Evolutionary conservation across 2,113 vertebrate species (phyloP).

Genomic region (Lates calcarifer): DNA sequence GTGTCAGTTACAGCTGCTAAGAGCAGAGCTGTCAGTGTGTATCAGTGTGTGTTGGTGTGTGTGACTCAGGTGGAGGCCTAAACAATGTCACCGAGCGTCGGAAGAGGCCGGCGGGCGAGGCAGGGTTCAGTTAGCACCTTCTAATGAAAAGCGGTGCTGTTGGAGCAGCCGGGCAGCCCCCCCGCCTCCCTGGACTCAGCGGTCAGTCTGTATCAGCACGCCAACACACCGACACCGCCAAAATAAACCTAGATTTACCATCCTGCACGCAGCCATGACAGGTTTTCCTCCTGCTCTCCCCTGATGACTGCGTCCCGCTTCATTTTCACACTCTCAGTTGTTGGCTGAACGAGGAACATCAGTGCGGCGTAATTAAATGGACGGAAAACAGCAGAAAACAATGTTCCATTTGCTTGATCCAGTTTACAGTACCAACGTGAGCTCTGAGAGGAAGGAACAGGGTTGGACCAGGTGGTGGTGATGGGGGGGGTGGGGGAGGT

Average conservation of each 20-base stretch:
- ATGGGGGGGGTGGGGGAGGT: too few species aligned
- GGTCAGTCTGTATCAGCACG: conserved; percentile 20
- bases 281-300: conserved; percentile 21
- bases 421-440: conserved; percentile 81
- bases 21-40: conserved; percentile 41
- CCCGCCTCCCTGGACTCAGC: conserved; percentile 16
- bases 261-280: conserved; percentile 1
- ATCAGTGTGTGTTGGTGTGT: background rate
- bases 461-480: too few species aligned
- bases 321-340: conserved; percentile 67
- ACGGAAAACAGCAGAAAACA: conserved; percentile 78
- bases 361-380: conserved; percentile 85
- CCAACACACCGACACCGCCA: conserved; percentile 34
- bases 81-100: conserved; percentile 23
- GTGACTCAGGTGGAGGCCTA: conserved; percentile 31
- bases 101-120: conserved; percentile 3
- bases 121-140: conserved; percentile 50
- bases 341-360: conserved; percentile 84
- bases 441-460: conserved; percentile 73
- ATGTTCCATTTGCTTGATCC: conserved; percentile 87
- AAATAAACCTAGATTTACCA: conserved; percentile 55
- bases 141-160: conserved; percentile 35
- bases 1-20: too few species aligned
- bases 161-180: background rate
- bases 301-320: conserved; percentile 53